Conservation (phyloP, 2,797 vertebrate genomes). For the Rhinogobio ventralis region DNA sequence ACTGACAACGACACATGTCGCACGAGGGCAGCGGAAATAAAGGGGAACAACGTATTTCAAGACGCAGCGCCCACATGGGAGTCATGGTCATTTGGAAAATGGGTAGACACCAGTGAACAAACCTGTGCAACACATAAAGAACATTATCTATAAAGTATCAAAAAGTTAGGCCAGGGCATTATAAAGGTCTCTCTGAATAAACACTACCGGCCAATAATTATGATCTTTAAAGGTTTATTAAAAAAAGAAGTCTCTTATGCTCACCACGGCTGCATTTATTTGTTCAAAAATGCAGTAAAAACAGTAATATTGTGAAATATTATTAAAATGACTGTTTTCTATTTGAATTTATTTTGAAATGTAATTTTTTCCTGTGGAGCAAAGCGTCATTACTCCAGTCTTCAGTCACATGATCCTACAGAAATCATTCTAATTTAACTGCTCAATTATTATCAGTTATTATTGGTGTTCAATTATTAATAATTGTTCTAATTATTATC, state of each 20-base stretch:
- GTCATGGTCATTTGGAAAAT: neutral
- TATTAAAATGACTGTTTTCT: neutral
- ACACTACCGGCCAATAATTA: neutral
- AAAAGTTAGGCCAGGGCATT: neutral
- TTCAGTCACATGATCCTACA: neutral
- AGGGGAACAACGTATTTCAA: constrained; percentile 28
- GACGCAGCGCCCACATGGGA: neutral
- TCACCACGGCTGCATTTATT: neutral
- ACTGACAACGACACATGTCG: constrained; percentile 66
- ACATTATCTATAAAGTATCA: neutral
- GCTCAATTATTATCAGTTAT: neutral
- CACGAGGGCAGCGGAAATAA: neutral
- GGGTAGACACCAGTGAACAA: neutral
- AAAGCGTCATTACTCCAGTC: neutral
- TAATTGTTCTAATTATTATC: neutral
- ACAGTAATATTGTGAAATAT: neutral
- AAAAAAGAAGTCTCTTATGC: neutral
- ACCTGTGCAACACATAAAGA: neutral
- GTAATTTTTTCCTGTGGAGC: neutral
- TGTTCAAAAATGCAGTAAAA: neutral
- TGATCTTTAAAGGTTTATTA: neutral
- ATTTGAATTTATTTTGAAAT: neutral
- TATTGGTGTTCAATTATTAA: neutral
- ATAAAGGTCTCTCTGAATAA: neutral
- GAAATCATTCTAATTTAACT: neutral